Conservation (phyloP, 1,140 invertebrate species). For the Magallana ariakensis region DNA sequence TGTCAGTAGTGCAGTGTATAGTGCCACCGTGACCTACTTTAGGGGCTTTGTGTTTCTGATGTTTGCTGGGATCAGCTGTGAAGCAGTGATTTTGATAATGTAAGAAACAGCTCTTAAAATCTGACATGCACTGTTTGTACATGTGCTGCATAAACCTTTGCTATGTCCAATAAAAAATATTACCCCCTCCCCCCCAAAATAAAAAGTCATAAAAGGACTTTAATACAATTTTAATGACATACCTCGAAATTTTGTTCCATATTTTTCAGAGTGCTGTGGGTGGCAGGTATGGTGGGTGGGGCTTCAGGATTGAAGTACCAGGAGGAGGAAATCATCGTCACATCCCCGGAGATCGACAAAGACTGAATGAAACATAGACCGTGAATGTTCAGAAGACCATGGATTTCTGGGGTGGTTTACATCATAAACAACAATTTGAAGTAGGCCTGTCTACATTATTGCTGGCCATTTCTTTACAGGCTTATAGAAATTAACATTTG, state of each 20-base stretch:
- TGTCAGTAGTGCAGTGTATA: conserved; percentile 42
- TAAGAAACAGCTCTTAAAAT: conserved; percentile 5
- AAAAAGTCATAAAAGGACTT: neutral
- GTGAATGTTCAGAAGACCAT: too few species aligned
- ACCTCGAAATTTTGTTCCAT: neutral
- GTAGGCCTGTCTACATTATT: too few species aligned
- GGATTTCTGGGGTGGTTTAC: too few species aligned
- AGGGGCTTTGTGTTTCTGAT: conserved; percentile 52
- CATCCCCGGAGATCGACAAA: neutral
- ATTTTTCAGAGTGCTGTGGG: neutral
- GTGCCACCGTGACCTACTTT: conserved; percentile 42
- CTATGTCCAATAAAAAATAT: neutral
- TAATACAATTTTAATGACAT: too few species aligned
- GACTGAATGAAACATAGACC: too few species aligned
- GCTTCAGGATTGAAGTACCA: neutral
- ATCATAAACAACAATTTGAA: too few species aligned
- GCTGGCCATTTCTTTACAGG: too few species aligned
- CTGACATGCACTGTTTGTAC: neutral
- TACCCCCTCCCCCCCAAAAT: neutral
- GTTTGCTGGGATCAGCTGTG: conserved; percentile 41
- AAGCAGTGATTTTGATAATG: conserved; percentile 39
- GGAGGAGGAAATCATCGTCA: neutral
- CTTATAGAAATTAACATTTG: too few species aligned
- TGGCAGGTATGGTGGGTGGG: neutral
- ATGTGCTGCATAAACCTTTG: neutral